Conservation (phyloP, 2,888 invertebrate species). For the Seira ritae region DNA sequence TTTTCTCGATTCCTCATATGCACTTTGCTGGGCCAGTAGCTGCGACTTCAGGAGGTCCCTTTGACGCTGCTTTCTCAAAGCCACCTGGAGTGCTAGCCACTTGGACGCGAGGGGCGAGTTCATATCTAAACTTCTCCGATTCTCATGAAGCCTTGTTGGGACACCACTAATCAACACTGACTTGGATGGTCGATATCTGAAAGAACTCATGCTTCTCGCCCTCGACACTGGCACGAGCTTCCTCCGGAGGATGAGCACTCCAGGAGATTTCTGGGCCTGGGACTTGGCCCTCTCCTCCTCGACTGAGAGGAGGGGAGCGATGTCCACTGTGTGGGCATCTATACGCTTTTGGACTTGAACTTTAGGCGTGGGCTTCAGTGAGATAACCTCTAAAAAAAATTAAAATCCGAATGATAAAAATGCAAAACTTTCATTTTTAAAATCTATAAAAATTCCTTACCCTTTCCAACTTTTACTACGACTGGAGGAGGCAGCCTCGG, state of each 20-base stretch:
- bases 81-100: slow-evolving; percentile 21
- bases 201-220: neutral
- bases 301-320: slow-evolving; percentile 30
- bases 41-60: slow-evolving; percentile 15
- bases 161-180: neutral
- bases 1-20: neutral
- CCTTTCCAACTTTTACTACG: slow-evolving; percentile 54
- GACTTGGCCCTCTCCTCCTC: neutral
- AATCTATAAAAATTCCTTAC: slow-evolving; percentile 5
- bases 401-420: neutral
- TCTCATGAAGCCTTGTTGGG: slow-evolving; percentile 2
- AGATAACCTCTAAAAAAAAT: slow-evolving; percentile 40
- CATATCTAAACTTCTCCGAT: neutral
- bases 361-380: slow-evolving; percentile 24
- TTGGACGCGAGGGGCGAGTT: neutral
- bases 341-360: too few relatives aligned
- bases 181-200: neutral
- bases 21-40: neutral
- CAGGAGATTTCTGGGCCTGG: neutral
- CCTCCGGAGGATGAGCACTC: slow-evolving; percentile 26
- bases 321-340: slow-evolving; percentile 40
- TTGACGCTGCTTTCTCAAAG: slow-evolving; percentile 24
- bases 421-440: neutral
- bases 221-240: neutral
- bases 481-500: slow-evolving; percentile 26